Base-by-base conservation (phyloP, 2,797 vertebrate species). In the Catamblyrhynchus diadema region DNA sequence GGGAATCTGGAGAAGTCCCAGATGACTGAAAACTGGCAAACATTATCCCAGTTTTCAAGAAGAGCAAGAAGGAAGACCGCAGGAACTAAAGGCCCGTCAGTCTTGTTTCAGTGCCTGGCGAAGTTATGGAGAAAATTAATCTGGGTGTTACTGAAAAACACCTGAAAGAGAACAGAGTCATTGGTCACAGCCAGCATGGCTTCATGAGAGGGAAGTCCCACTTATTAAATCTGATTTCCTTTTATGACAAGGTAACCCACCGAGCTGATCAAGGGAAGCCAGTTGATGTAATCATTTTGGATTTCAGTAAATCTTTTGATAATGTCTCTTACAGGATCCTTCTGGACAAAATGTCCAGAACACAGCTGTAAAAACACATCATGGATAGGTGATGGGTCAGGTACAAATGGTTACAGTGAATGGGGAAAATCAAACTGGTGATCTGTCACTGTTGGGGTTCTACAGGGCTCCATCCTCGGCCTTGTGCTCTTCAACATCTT, bases 31-130 rank as follows among this genome's bases (percentile, higher is more conserved):
- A 67, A 18, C 27, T 66, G 22, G 27, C 8, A 37, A 51, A 66
- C 1, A 17, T 50, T 42, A 22, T 35, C 51, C 22, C 32, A 32
- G 0, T 75, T 37, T 67, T 67, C 37, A 50, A n/a, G 27, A 37
- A 66, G 10, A 4, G 14, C n/a, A 37, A 37, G 45, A 59, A 60
- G 23, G 23, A 60, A 75, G 37, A 37, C 7, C 12, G 3, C 7
- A 50, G 18, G 59, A 60, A 28, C 8, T 28, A 59, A 42, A 75
- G 23, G 4, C 3, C 23, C 42, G 8, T 35, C 32, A 59, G 27
- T 74, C 44, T 75, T 0, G 0, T 8, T 59, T 44, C 37, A 28
- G 23, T n/a, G 27, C 23, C n/a, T 51, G 53, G 19, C 2, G 28
- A 27, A 59, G 23, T 51, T 59, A 37, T 20, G 10, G 23, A 44